Evolutionary conservation across 2,113 vertebrate genomes (phyloP).

Genomic region (Procapra przewalskii): DNA sequence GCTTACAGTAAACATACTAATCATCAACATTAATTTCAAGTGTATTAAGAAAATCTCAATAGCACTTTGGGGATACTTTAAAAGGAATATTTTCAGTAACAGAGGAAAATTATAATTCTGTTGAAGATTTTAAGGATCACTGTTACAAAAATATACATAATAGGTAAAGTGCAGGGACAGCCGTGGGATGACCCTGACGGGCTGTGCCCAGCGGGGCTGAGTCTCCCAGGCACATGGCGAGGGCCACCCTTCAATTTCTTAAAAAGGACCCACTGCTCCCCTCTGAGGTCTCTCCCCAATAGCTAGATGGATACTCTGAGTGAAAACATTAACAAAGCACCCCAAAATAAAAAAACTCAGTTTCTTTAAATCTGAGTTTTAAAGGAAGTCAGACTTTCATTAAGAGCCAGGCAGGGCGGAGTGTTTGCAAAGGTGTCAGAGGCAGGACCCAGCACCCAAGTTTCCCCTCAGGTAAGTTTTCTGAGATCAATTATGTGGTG

Average conservation of each 20-base stretch:
- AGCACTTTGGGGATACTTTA: not conserved
- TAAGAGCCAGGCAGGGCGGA: accelerated
- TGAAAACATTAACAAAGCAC: not conserved
- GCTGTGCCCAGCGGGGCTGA: not conserved
- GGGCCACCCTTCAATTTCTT: not conserved
- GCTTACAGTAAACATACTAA: not conserved
- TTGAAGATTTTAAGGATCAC: not conserved
- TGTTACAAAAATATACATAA: not conserved
- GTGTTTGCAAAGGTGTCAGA: not conserved
- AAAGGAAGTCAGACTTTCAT: not conserved
- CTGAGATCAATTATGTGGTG: not conserved
- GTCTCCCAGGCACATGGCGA: not conserved
- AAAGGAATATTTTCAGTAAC: not conserved
- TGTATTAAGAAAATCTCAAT: not conserved
- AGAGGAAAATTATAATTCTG: not conserved
- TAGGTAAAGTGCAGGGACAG: not conserved
- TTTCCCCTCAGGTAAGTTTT: not conserved
- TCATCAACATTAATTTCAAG: not conserved
- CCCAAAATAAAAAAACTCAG: not conserved
- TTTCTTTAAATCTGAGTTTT: not conserved
- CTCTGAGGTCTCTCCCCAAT: not conserved
- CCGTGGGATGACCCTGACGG: accelerated
- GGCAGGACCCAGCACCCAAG: not conserved
- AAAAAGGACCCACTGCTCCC: not conserved
- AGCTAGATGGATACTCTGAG: not conserved